phyloP scores from a whole-genome alignment of 2,113 vertebrate species.

The Tretioscincus oriximinensis region DNA sequence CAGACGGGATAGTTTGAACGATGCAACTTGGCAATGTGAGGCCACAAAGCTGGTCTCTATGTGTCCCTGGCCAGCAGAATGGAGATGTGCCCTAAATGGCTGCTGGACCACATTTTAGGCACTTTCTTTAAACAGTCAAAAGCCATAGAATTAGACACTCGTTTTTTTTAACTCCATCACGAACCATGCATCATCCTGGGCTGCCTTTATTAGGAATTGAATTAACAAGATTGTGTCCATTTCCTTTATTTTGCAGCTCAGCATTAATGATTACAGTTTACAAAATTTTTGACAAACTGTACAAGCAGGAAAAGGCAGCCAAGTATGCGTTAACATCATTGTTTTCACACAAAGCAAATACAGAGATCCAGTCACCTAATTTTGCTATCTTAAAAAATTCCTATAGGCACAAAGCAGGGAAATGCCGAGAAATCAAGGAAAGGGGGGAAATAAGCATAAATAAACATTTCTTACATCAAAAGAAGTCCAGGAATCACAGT shows the following conservation, averaged over 20 bases:
- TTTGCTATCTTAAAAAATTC: conserved; percentile 70
- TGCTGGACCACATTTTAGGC: background rate
- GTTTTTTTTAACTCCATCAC: background rate
- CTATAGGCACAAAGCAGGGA: conserved; percentile 75
- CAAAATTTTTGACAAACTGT: conserved; percentile 66
- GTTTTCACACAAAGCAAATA: conserved; percentile 75
- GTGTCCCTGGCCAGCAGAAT: too few species aligned
- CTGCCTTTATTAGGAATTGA: conserved; percentile 33
- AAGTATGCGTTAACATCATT: conserved; percentile 72
- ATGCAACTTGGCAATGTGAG: too few species aligned
- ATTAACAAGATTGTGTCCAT: conserved; percentile 57
- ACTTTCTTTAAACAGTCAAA: background rate
- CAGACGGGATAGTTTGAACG: too few species aligned
- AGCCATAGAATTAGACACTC: background rate
- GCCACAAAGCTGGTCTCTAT: too few species aligned
- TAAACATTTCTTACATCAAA: conserved; percentile 78
- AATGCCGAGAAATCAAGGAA: conserved; percentile 55
- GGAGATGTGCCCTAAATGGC: background rate
- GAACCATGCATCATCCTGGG: background rate
- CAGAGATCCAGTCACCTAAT: conserved; percentile 68
- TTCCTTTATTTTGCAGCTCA: conserved; percentile 75
- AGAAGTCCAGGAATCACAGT: conserved; percentile 74
- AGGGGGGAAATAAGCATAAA: conserved; percentile 72
- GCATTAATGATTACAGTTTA: conserved; percentile 70
- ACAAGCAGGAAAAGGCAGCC: conserved; percentile 74